phyloP scores from a whole-genome alignment of 2,888 invertebrate species.

The Allacma fusca region DNA sequence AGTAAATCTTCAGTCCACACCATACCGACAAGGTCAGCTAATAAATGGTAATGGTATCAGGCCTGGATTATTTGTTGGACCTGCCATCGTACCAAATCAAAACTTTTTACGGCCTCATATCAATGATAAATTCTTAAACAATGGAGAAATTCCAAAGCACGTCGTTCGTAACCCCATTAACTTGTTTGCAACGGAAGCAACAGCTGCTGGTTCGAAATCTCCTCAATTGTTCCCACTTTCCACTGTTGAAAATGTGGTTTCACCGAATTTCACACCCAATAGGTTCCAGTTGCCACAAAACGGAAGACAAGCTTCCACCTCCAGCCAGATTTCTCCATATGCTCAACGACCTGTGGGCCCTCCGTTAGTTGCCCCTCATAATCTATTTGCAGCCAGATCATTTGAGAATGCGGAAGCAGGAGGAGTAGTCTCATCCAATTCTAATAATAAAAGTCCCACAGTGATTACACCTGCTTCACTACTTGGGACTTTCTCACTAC shows the following conservation, averaged over 20 bases:
- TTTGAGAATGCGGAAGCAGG: constrained; percentile 33
- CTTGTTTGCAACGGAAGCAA: neutral
- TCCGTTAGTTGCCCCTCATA: neutral
- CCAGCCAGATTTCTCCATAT: neutral
- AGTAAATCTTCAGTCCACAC: no score
- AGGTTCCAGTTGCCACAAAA: constrained; percentile 22
- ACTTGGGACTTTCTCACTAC: constrained; percentile 43
- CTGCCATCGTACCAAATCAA: neutral
- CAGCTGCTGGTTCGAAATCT: no score
- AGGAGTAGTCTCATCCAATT: neutral
- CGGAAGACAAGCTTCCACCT: no score
- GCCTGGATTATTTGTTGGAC: no score
- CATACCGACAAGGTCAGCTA: no score
- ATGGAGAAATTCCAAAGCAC: constrained; percentile 33
- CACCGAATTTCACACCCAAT: constrained; percentile 22
- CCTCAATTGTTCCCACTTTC: constrained; percentile 37
- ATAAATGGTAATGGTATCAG: no score
- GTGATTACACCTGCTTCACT: constrained; percentile 27
- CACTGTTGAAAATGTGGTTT: constrained; percentile 38
- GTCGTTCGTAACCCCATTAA: constrained; percentile 36
- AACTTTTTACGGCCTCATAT: neutral
- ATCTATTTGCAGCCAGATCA: neutral
- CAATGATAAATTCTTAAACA: constrained; percentile 20
- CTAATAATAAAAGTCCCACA: neutral
- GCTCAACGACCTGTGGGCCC: neutral